Conservation (phyloP, 2,113 vertebrate species). For the Bufo gargarizans region DNA sequence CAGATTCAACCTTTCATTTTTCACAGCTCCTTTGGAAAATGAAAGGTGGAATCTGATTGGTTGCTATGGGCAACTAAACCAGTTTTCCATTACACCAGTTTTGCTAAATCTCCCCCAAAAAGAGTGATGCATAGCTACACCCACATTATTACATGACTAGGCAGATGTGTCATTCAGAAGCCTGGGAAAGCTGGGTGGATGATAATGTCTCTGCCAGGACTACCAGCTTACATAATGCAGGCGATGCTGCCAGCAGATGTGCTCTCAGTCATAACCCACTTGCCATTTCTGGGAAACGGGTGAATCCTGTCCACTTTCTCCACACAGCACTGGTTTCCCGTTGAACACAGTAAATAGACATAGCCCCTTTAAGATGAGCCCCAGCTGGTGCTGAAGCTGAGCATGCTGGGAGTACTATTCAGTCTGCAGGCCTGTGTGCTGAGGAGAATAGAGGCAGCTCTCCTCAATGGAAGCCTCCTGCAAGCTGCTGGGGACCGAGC, state of each 20-base stretch:
- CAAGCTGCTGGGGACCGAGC: neutral
- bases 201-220: neutral
- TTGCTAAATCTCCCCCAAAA: too few relatives aligned
- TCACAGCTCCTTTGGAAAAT: too few relatives aligned
- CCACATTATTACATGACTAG: too few relatives aligned
- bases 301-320: neutral
- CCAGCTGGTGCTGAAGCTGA: conserved; percentile 55
- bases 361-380: conserved; percentile 52
- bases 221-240: neutral
- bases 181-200: neutral
- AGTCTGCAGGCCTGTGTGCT: conserved; percentile 51
- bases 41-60: too few relatives aligned
- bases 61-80: too few relatives aligned
- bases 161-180: neutral
- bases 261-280: neutral
- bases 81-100: too few relatives aligned
- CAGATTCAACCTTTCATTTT: too few relatives aligned
- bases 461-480: conserved; percentile 22
- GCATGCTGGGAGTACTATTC: conserved; percentile 56
- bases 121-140: too few relatives aligned
- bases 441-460: conserved; percentile 35
- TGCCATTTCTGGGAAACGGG: neutral
- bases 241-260: conserved; percentile 7
- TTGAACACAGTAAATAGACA: conserved; percentile 38
- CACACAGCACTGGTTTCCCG: neutral